phyloP scores from a whole-genome alignment of 2,113 vertebrate species.

The Narcine bancroftii region DNA sequence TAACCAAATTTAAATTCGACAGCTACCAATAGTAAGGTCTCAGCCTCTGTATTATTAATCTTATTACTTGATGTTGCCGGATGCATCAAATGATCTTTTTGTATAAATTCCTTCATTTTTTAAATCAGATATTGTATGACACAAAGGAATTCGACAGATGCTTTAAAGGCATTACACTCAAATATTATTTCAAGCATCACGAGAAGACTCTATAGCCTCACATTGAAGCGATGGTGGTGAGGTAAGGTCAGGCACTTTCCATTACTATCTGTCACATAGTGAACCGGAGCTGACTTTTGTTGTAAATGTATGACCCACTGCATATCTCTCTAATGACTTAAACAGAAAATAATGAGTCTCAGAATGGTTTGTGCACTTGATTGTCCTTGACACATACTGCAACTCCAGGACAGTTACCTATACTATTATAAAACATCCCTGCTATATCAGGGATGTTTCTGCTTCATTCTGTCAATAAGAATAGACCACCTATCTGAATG shows the following conservation, averaged over 20 bases:
- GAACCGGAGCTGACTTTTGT: not conserved
- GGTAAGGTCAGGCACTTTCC: not conserved
- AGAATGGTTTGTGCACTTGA: not conserved
- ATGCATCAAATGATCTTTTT: not conserved
- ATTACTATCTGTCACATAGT: not conserved
- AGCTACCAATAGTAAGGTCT: too few relatives aligned
- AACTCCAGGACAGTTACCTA: not conserved
- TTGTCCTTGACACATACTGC: not conserved
- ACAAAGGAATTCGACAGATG: not conserved
- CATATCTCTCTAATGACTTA: not conserved
- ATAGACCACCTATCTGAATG: not conserved
- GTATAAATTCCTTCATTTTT: not conserved
- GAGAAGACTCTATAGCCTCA: not conserved
- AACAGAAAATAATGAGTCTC: not conserved
- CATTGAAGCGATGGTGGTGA: not conserved
- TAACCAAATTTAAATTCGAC: too few relatives aligned
- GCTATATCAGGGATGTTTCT: not conserved
- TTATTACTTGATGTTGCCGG: too few relatives aligned
- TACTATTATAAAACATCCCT: not conserved
- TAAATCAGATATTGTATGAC: not conserved
- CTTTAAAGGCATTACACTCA: not conserved
- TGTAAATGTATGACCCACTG: not conserved
- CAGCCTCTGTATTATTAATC: too few relatives aligned
- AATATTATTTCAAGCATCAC: not conserved
- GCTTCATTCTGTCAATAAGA: not conserved